Evolutionary conservation across 2,888 invertebrate genomes (phyloP), one percentile per base, ranked within the genome.

Genomic region (Cantharis rustica): DNA sequence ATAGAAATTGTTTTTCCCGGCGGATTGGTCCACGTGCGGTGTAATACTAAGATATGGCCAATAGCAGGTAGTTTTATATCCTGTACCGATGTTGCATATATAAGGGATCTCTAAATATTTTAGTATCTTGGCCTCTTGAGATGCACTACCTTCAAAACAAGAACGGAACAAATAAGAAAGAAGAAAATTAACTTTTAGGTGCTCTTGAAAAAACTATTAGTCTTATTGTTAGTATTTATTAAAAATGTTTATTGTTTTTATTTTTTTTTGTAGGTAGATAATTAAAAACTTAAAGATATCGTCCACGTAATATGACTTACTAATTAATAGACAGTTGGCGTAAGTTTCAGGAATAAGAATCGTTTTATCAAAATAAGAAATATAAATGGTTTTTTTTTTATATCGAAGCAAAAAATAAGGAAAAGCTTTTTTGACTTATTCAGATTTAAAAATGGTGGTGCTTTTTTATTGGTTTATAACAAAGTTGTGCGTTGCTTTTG

Each of bases 31-130:
- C 80, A 84, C 84, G 86, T 84, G 83, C 84, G 85, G 84, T 80
- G 88, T 88, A 88, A 88, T 87, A 87, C 87, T 88, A 88, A 88
- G 88, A 88, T 88, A 88, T 88, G 88, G 88, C 88, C 88, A 87
- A 88, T 88, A 87, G 86, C 86, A 85, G 86, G 86, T 86, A 87
- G 88, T 88, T 88, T 88, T 88, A 88, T 88, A 87, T 86, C 88
- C 87, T 84, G 85, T 87, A 88, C 88, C 87, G 87, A 87, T 88
- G 88, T 87, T 88, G 88, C 88, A 88, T 88, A 88, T 88, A 88
- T 88, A 88, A 88, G 76, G 84, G 84, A 82, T 84, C 84, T 86
- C 86, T 88, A 88, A 88, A 88, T 88, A 88, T 88, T 88, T 88
- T 88, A 88, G 87, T 87, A 86, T 85, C 83, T 79, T 79, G 78